Percentiles rank a stretch among this genome's conserved stretches.
Conservation (phyloP, 1,140 invertebrate species). For the Phortica variegata region DNA sequence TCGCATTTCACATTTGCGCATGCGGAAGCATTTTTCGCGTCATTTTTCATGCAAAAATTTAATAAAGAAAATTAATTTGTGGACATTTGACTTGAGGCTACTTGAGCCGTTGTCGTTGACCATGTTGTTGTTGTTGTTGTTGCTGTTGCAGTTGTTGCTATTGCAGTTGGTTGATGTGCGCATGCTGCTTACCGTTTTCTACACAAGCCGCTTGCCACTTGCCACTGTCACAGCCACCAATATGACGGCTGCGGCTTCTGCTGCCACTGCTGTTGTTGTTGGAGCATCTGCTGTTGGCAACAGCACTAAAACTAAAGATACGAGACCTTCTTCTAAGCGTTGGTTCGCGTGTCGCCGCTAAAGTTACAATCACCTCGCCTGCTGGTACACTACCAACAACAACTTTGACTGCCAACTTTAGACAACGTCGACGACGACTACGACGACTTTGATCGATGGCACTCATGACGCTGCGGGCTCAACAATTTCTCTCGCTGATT, state of each 20-base stretch:
- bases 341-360: too few relatives aligned
- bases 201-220: neutral
- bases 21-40: slow-evolving; percentile 53
- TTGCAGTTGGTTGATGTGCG: too few relatives aligned
- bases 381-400: slow-evolving; percentile 16
- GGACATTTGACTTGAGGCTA: slow-evolving; percentile 50
- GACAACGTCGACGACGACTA: too few relatives aligned
- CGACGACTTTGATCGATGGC: slow-evolving; percentile 52
- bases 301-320: too few relatives aligned
- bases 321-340: too few relatives aligned
- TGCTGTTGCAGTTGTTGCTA: too few relatives aligned
- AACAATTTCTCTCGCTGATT: neutral
- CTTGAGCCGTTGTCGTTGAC: neutral
- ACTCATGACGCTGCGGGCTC: slow-evolving; percentile 47
- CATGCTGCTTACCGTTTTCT: slow-evolving; percentile 2
- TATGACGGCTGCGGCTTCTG: neutral
- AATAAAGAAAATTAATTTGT: slow-evolving; percentile 56
- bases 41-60: slow-evolving; percentile 55
- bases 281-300: neutral
- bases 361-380: too few relatives aligned
- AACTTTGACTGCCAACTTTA: slow-evolving; percentile 44
- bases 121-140: too few relatives aligned
- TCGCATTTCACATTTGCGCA: slow-evolving; percentile 22
- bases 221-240: neutral
- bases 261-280: neutral